A percentile compares a stretch with the other conserved stretches of the same genome.
These are phyloP conservation scores for Labeo rohita DNA, from an alignment of 2,113 vertebrate species.

Conservation along the genomic window DNA sequence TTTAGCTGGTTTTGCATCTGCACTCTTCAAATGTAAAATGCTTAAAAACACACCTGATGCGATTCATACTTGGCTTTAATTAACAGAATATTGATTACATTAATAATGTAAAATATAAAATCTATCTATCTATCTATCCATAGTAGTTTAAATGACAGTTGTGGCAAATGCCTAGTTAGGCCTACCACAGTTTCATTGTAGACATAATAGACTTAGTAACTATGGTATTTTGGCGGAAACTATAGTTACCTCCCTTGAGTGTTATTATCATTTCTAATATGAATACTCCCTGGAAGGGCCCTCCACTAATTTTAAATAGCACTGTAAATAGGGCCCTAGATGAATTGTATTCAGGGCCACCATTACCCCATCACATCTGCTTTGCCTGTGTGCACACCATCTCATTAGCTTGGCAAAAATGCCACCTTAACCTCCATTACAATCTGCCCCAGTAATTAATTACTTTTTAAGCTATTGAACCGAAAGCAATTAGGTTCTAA, in stretches of 20 bases:
- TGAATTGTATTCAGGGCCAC: slow-evolving; percentile 65
- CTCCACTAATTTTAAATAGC: slow-evolving; percentile 55
- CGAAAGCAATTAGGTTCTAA: slow-evolving; percentile 80
- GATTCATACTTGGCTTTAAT: too few relatives aligned
- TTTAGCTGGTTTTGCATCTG: too few relatives aligned
- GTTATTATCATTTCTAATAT: slow-evolving; percentile 69
- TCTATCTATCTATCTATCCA: slow-evolving; percentile 30
- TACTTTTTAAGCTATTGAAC: slow-evolving; percentile 80
- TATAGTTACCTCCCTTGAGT: slow-evolving; percentile 62
- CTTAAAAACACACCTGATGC: too few relatives aligned
- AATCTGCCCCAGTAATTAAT: slow-evolving; percentile 78
- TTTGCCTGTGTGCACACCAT: slow-evolving; percentile 59
- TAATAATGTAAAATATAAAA: too few relatives aligned
- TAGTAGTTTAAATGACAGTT: not conserved
- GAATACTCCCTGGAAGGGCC: slow-evolving; percentile 61
- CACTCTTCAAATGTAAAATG: too few relatives aligned
- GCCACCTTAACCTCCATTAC: slow-evolving; percentile 78
- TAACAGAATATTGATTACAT: too few relatives aligned
- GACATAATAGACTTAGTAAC: slow-evolving; percentile 22
- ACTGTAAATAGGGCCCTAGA: slow-evolving; percentile 63
- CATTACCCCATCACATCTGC: slow-evolving; percentile 77
- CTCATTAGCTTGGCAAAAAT: slow-evolving; percentile 79
- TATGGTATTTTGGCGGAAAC: slow-evolving; percentile 58
- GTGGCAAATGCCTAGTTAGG: not conserved
- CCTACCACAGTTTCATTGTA: slow-evolving; percentile 40